These are phyloP conservation scores for Aix galericulata DNA, from an alignment of 2,113 vertebrate species.

Conservation along the genomic window DNA sequence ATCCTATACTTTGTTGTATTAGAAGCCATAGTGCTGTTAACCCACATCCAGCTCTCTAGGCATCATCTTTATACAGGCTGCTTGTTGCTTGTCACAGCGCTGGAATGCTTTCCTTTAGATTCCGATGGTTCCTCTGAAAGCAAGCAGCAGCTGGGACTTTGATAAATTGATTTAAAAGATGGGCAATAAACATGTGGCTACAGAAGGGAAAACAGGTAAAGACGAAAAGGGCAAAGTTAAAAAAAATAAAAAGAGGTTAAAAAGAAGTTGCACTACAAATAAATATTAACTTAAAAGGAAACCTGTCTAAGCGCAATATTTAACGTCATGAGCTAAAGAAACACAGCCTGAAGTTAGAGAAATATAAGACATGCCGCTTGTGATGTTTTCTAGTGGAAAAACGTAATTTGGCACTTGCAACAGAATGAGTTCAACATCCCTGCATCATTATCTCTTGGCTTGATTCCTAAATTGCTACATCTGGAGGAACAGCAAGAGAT, in stretches of 20 bases:
- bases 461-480: conserved; percentile 47
- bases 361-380: conserved; percentile 31
- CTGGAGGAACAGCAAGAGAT: conserved; percentile 57
- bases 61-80: not conserved
- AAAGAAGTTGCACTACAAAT: not conserved
- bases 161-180: not conserved
- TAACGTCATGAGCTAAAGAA: conserved; percentile 21
- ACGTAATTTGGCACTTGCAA: conserved; percentile 52
- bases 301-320: conserved; percentile 29
- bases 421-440: conserved; percentile 40
- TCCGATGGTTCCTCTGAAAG: not conserved
- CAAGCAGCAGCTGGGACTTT: not conserved
- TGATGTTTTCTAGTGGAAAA: conserved; percentile 48
- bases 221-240: not conserved
- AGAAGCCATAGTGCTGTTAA: not conserved
- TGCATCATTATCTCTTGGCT: conserved; percentile 44
- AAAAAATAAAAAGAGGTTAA: not conserved
- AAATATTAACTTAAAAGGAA: not conserved
- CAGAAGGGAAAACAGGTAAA: not conserved
- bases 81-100: not conserved
- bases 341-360: not conserved
- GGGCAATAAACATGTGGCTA: not conserved
- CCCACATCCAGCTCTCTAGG: not conserved
- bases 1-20: not conserved
- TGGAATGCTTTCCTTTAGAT: not conserved